These are phyloP conservation scores for Rhagoletis pomonella DNA, from an alignment of 1,140 invertebrate species.

Conservation along the genomic window DNA sequence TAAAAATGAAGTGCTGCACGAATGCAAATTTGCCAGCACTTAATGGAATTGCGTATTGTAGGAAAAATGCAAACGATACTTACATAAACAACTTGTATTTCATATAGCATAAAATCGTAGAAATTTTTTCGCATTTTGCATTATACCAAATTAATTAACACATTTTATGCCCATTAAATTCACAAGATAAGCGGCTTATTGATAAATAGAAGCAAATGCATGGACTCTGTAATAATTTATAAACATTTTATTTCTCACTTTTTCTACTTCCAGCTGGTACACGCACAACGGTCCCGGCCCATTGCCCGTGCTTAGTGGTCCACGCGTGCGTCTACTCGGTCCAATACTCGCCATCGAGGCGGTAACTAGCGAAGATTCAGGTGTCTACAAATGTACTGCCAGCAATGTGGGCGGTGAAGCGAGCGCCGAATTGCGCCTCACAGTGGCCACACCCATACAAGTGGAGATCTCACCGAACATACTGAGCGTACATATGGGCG, in stretches of 20 bases:
- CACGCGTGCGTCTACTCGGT: slow-evolving; percentile 80
- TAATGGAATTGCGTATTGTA: no score
- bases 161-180: slow-evolving; percentile 6
- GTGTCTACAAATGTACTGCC: slow-evolving; percentile 81
- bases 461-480: slow-evolving; percentile 82
- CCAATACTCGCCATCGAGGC: slow-evolving; percentile 84
- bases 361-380: slow-evolving; percentile 82
- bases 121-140: no score
- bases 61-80: no score
- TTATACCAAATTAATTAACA: not conserved
- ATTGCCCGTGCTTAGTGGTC: slow-evolving; percentile 79
- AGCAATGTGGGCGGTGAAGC: slow-evolving; percentile 83
- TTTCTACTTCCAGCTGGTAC: slow-evolving; percentile 78
- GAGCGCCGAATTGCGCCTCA: slow-evolving; percentile 80
- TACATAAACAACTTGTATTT: no score
- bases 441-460: slow-evolving; percentile 81
- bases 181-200: not conserved
- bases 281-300: slow-evolving; percentile 80
- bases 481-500: slow-evolving; percentile 85
- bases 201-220: not conserved
- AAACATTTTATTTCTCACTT: slow-evolving; percentile 36
- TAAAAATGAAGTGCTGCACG: no score
- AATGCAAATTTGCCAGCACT: no score
- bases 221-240: not conserved
- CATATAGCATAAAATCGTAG: no score